Evolutionary conservation across 1,140 invertebrate species (phyloP), one percentile per base, ranked within the genome.

Genomic region (Sminthurinus signatus): DNA sequence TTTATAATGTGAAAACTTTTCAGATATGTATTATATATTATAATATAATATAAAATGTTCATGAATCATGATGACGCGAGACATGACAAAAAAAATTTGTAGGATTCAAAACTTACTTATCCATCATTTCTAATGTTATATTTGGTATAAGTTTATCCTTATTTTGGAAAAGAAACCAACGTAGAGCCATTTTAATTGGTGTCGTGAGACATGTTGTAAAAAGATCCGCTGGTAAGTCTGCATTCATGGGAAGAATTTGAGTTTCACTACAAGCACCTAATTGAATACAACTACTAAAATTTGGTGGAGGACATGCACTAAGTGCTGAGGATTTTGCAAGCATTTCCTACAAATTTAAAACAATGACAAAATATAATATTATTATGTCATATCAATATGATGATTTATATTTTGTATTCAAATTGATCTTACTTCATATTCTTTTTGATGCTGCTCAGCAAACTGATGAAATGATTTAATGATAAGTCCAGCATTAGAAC

Each of bases 141-240:
- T 85, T 84, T 50, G 89, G 88, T 60, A 92, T 85, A 73, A 94
- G 80, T 76, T 87, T 87, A 23, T 88, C 83, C 48, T 86, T 86
- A 73, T 86, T 88, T 75, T 93, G 87, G 79, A 94, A 82, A 44
- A 93, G 87, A 81, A 91, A 95, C 93, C 93, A 98, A 74, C 89
- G 84, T 44, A 98, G 80, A 31, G 93, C 95, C 73, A 96, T 96
- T 82, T 93, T 94, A 73, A 99, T 96, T 31, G 96, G 96, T 19
- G 96, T 98, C 21, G 96, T 99, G 61, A 99, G 84, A 78, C 96
- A 99, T 23, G 93, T 85, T 23, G 96, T 99, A 80, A 99, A 99
- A 48, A 99, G 82, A 81, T 99, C 96, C 17, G 96, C 96, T n/a
- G 96, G 96, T 68, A 99, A 80, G 77, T 97, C 91, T 23, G 96